These are phyloP conservation scores for Actinernus sp. DNA, from an alignment of 92 coral and sea anemone genomes.

Conservation along the genomic window DNA sequence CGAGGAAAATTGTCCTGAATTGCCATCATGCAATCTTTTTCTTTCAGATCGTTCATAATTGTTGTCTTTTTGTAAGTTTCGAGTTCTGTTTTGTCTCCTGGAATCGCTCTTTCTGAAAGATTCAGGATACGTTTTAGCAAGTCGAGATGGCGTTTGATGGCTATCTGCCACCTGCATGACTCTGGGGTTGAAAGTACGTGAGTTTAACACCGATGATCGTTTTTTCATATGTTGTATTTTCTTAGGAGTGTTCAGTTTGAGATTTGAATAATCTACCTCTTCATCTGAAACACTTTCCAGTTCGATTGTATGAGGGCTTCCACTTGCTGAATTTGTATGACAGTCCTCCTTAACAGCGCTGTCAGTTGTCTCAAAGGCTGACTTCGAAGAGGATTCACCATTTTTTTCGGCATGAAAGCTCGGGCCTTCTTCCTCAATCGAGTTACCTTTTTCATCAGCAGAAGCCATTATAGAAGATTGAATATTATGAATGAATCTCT, in stretches of 20 bases:
- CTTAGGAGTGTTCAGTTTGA: background rate
- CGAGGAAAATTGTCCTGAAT: too few species aligned
- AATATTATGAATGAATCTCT: conserved; percentile 62
- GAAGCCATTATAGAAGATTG: too few species aligned
- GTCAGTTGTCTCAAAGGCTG: too few species aligned
- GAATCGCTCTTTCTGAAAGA: too few species aligned
- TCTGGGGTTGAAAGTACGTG: background rate
- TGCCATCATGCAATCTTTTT: too few species aligned
- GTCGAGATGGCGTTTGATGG: background rate
- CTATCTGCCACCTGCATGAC: background rate
- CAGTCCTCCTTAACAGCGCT: too few species aligned
- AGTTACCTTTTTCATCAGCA: too few species aligned
- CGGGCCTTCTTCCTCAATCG: too few species aligned
- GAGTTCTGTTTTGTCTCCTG: background rate
- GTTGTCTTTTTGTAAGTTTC: background rate
- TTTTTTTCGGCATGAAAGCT: too few species aligned
- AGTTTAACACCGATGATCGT: background rate
- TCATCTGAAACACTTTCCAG: conserved; percentile 3
- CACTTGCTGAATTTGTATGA: too few species aligned
- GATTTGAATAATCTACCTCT: background rate
- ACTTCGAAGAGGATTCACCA: too few species aligned
- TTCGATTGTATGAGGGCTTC: background rate
- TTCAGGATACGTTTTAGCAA: background rate
- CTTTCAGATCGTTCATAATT: too few species aligned
- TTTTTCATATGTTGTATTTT: background rate